Base-by-base conservation (phyloP, 1,140 invertebrate genomes). In the Geopemphigus sp. region DNA sequence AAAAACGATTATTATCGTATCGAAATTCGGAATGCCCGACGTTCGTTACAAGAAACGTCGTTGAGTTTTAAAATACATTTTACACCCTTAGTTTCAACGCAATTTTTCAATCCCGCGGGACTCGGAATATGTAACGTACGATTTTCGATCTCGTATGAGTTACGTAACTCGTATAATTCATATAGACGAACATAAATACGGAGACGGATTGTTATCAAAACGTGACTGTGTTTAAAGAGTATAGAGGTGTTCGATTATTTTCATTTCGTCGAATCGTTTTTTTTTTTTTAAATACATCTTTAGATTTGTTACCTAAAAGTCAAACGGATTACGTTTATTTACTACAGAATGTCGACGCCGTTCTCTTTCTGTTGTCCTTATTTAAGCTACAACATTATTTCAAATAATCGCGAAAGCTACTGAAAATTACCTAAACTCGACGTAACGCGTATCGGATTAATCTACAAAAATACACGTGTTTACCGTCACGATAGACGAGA, bases 141-240 rank as follows among this genome's bases (percentile, higher is more conserved):
- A n/a, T n/a, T n/a, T n/a, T n/a, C n/a, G n/a, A n/a, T n/a, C n/a
- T n/a, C n/a, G n/a, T n/a, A n/a, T n/a, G n/a, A n/a, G n/a, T n/a
- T n/a, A n/a, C n/a, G n/a, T n/a, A n/a, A n/a, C n/a, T n/a, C n/a
- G n/a, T n/a, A n/a, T n/a, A n/a, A n/a, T n/a, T n/a, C n/a, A n/a
- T n/a, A n/a, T n/a, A n/a, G n/a, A n/a, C n/a, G 50, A 73, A 73
- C 22, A 73, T 73, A 73, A 56, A 73, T 56, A 32, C 50, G 17
- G 68, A 72, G 22, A 29, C 53, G 32, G 10, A 47, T 22, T 47
- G 17, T 29, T 53, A 53, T 64, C 17, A 64, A 32, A n/a, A 56
- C 14, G 70, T 56, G 63, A 54, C 53, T 11, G 24, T 24, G 63
- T 50, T 50, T 50, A 50, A 50, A 12, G 14, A 11, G 12, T 72